phyloP scores from a whole-genome alignment of 2,113 vertebrate species.

The Sapayoa aenigma region DNA sequence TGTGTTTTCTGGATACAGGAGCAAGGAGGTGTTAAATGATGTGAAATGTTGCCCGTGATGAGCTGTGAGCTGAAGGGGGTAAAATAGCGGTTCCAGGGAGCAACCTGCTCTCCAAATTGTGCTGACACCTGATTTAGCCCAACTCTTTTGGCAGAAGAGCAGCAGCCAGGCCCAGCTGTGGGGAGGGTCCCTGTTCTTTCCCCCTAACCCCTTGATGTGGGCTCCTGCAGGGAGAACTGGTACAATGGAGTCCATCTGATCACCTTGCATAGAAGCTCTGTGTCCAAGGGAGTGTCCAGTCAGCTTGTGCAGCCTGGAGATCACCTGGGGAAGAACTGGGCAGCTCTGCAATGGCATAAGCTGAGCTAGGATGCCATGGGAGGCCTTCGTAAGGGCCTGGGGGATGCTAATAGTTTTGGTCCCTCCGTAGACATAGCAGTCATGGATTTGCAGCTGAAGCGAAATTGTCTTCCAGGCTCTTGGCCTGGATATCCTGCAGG shows the following conservation, averaged over 20 bases:
- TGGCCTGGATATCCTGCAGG: neutral
- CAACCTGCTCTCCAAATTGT: neutral
- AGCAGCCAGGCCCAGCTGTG: neutral
- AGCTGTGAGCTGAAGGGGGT: neutral
- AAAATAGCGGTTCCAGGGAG: neutral
- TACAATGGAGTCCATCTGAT: neutral
- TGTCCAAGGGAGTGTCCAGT: neutral
- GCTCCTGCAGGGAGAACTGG: neutral
- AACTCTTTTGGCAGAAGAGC: neutral
- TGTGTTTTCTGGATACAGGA: neutral
- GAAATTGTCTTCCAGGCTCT: neutral
- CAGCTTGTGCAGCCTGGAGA: neutral
- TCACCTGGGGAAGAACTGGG: neutral
- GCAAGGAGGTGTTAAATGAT: neutral
- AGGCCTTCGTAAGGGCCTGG: neutral
- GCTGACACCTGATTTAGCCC: neutral
- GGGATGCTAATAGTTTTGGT: neutral
- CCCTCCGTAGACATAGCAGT: neutral
- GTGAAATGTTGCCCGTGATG: neutral
- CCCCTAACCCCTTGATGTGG: accelerated
- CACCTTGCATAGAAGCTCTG: neutral
- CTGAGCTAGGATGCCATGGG: neutral
- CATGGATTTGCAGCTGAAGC: neutral
- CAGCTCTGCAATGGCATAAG: neutral
- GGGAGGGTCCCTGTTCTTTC: neutral